Evolutionary conservation across 2,888 invertebrate species (phyloP).

Genomic region (Ornithoptera alexandrae): DNA sequence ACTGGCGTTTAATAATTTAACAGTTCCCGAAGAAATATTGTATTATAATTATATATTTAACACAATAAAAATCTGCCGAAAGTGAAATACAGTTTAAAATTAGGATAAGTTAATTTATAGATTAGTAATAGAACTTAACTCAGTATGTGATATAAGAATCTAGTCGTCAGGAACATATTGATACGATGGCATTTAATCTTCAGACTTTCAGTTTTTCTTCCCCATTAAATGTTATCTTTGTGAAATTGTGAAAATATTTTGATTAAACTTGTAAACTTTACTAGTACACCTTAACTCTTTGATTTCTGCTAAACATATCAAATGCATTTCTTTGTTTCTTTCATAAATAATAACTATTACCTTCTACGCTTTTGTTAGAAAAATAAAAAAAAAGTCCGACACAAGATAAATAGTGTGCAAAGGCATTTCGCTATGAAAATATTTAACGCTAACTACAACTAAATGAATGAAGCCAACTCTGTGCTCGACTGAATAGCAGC

Average conservation of each 20-base stretch:
- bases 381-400: background rate
- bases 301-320: background rate
- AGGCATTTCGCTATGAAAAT: conserved; percentile 30
- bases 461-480: conserved; percentile 37
- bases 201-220: no score
- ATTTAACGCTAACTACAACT: conserved; percentile 43
- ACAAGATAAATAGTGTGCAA: background rate
- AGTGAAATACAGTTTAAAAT: no score
- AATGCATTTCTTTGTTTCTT: background rate
- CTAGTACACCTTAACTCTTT: background rate
- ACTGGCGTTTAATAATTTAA: background rate
- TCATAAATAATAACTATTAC: background rate
- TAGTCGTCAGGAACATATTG: no score
- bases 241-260: no score
- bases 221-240: no score
- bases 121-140: no score
- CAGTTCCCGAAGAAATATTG: background rate
- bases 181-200: no score
- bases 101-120: no score
- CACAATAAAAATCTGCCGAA: background rate
- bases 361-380: background rate
- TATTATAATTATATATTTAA: background rate
- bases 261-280: no score
- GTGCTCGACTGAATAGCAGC: conserved; percentile 43
- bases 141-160: no score